phyloP scores from a whole-genome alignment of 2,888 invertebrate species.

The Hirtodrosophila trivittata region DNA sequence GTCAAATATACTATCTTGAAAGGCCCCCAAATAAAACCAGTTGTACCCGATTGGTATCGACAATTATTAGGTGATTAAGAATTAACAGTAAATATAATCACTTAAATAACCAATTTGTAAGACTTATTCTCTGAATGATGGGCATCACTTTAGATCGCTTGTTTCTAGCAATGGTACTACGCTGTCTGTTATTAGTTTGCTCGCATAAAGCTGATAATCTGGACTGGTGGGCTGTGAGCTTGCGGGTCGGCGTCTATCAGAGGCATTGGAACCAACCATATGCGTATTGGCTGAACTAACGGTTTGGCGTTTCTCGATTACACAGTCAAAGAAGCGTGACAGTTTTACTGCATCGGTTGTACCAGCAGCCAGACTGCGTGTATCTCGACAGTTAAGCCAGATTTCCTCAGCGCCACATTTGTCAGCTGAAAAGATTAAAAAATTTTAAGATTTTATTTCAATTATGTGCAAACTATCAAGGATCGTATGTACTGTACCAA shows the following conservation, averaged over 20 bases:
- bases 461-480: background rate
- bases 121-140: background rate
- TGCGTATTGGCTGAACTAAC: conserved; percentile 13
- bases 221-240: conserved; percentile 27
- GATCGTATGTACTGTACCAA: conserved; percentile 70
- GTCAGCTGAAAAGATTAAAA: conserved; percentile 87
- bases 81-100: conserved; percentile 3
- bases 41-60: conserved; percentile 59
- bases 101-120: background rate
- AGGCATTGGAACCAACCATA: conserved; percentile 13
- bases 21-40: background rate
- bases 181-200: conserved; percentile 12
- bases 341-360: conserved; percentile 97
- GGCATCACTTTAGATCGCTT: conserved; percentile 52
- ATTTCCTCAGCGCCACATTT: conserved; percentile 98
- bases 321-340: conserved; percentile 96
- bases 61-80: conserved; percentile 20
- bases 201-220: conserved; percentile 28
- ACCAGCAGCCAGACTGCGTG: conserved; percentile 95
- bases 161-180: conserved; percentile 59
- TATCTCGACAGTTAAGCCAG: conserved; percentile 90
- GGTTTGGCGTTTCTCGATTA: conserved; percentile 83
- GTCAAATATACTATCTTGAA: conserved; percentile 28
- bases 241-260: conserved; percentile 51
- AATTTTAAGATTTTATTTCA: background rate